Base-by-base conservation (phyloP, 2,113 vertebrate genomes). In the Indri indri region DNA sequence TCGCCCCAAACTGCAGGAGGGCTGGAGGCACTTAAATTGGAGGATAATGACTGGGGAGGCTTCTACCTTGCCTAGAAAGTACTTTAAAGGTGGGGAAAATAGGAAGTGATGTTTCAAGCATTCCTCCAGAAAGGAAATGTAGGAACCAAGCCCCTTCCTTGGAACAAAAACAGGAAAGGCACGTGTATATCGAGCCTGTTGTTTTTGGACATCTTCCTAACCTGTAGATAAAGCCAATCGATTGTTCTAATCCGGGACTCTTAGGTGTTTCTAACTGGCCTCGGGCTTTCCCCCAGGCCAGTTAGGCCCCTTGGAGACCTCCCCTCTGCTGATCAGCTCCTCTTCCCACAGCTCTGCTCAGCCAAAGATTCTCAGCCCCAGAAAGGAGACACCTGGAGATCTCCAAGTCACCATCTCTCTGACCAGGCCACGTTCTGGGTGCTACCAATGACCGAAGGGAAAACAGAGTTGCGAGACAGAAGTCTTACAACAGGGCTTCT, bases 111-210 rank as follows among this genome's bases (percentile, higher is more conserved):
- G 42, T 73, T 84, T 92, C 47, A 57, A 94, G 80, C 74, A 96
- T 85, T 97, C 91, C 85, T 88, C 54, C 73, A 90, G 61, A 92
- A 95, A 97, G 97, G 97, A 97, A 97, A 91, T 68, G 77, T 79
- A 79, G 82, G 76, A 92, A 81, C 81, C 96, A 88, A 92, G 52
- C 96, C 96, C 97, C 97, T 96, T 97, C 91, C 96, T 94, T 79
- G 71, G 65, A 92, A 96, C 93, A 97, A 95, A 97, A 96, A 94
- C 97, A 96, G 95, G 95, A 97, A 97, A 95, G 37, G 52, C n/a
- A n/a, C 81, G 63, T 11, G 77, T 73, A 90, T 81, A 91, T 82
- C 88, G 77, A 77, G 77, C 47, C 8, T 96, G 61, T 94, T 98
- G 92, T 95, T 96, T 90, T 96, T 97, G 96, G 95, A 77, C 22